Base-by-base conservation (phyloP, 2,888 invertebrate species). In the Theristus sp. region DNA sequence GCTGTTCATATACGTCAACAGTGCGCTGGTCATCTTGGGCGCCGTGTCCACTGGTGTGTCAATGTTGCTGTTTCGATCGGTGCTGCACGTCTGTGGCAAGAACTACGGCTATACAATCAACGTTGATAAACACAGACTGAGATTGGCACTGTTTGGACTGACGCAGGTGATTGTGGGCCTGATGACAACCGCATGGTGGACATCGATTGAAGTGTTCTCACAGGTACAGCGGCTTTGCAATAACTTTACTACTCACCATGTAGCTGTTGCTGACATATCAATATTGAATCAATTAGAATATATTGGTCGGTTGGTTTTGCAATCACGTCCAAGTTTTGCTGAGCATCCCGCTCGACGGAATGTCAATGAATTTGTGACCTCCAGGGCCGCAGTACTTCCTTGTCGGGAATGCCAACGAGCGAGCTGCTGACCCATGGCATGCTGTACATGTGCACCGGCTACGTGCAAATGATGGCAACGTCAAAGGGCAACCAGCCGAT, bases 381-480 rank as follows among this genome's bases (percentile, higher is more conserved):
- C 13, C 49, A 57, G 57, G 57, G 61, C 22, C 25, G 58, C 20
- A 58, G 25, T 26, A 22, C 58, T 3, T 25, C 6, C 26, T 25
- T 61, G 2, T 22, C 25, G 6, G 29, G 59, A 1, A 28, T 58
- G n/a, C 61, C 61, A 20, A 61, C 57, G 6, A 52, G 57, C 27
- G 61, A 58, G 25, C 25, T 61, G 3, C 52, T 61, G 31, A 27
- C 49, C 3, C 61, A 61, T 28, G 61, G 61, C 10, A 10, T 49
- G 22, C 27, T 61, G 30, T 38, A 58, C 58, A 27, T 26, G 17
- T 58, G 57, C 30, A 28, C 58, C 20, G 61, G 61, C 49, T 52
- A 38, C 24, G 24, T 61, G 2, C 61, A 61, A 58, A 61, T 61
- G 61, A 47, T 58, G 31, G 58, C 61, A 6, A 61, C 58, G 25